Base-by-base conservation (phyloP, 2,888 invertebrate species). In the Podabrus alpinus region DNA sequence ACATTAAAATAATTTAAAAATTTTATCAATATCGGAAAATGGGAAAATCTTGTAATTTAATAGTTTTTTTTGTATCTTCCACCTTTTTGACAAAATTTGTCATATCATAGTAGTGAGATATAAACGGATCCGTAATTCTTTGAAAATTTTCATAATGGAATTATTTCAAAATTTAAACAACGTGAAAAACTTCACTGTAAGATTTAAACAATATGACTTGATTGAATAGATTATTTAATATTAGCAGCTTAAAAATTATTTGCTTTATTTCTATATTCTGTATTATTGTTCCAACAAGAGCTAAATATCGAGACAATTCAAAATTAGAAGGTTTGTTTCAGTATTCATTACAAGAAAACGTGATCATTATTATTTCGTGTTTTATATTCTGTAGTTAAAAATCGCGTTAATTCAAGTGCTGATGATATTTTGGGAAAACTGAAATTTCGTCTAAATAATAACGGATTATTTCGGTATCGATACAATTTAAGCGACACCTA, bases 201-300 rank as follows among this genome's bases (percentile, higher is more conserved):
- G 45, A 45, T 77, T 59, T 45, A 66, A 68, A 79, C 79, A 79
- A 79, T 78, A 13, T 45, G 72, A 69, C 73, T 73, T 78, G 79
- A 79, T 79, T 79, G 79, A 78, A 75, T 73, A 75, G 82, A 82
- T 78, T 19, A 70, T 79, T 80, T 77, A 83, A 83, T 83, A 82
- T 84, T 84, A 83, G 80, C 83, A 81, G 83, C 83, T 84, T 81
- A 82, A 80, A 78, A 70, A 79, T 80, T 79, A 81, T 84, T 84
- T 84, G 84, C 81, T 81, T 78, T 79, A 78, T 84, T 85, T 85
- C 83, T 84, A 76, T 78, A 73, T 78, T 80, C 25, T 69, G 79
- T 74, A 79, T 80, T 80, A 80, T 79, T 77, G 66, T 75, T 77
- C 73, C 75, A 78, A 79, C 81, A 79, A 78, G 78, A 78, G 77